These are phyloP conservation scores for Trachelus tabidus DNA, from an alignment of 2,888 invertebrate species.

Conservation along the genomic window DNA sequence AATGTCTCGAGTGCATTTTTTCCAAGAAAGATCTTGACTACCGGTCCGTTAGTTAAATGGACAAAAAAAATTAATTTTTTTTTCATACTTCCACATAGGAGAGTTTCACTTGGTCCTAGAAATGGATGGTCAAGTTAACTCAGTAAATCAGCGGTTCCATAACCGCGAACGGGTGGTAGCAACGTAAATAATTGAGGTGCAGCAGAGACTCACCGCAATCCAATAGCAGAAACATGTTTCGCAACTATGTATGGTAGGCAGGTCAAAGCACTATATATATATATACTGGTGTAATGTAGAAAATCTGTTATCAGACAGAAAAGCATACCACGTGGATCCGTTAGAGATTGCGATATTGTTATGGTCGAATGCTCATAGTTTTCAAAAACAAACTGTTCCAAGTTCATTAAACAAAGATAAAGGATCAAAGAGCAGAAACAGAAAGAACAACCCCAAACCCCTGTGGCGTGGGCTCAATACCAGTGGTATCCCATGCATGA, in stretches of 20 bases:
- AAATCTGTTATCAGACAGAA: not conserved
- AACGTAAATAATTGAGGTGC: slow-evolving; percentile 38
- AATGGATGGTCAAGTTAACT: slow-evolving; percentile 33
- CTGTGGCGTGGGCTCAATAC: not conserved
- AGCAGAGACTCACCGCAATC: slow-evolving; percentile 32
- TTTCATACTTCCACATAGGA: not conserved
- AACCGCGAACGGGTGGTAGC: slow-evolving; percentile 36
- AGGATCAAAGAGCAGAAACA: not conserved
- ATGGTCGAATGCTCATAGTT: not conserved
- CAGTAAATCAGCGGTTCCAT: slow-evolving; percentile 46
- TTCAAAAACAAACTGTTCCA: not conserved
- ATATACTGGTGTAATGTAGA: not conserved
- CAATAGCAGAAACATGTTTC: slow-evolving; percentile 30
- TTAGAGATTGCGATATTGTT: not conserved
- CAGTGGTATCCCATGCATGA: not conserved
- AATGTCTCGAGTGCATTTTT: not conserved
- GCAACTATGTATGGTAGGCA: not conserved
- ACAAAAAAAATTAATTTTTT: not conserved
- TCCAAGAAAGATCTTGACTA: not conserved
- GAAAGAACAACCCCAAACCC: not conserved
- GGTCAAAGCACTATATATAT: not conserved
- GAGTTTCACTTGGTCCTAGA: slow-evolving; percentile 34
- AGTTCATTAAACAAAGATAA: not conserved
- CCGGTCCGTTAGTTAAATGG: not conserved
- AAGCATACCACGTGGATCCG: not conserved